phyloP scores from a whole-genome alignment of 2,888 invertebrate genomes.

The Microplitis manilae region DNA sequence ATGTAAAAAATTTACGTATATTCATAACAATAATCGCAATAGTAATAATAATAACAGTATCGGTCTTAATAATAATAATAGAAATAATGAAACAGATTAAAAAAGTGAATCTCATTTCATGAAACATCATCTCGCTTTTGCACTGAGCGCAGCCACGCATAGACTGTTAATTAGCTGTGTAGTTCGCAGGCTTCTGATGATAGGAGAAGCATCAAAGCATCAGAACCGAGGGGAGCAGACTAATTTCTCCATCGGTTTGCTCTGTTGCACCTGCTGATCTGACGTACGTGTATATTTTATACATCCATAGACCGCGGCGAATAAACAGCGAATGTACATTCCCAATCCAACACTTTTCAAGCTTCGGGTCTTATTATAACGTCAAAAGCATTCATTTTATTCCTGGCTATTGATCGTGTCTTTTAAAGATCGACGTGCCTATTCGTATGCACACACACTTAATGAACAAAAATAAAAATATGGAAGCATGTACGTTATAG shows the following conservation, averaged over 20 bases:
- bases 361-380: background rate
- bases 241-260: slow-evolving; percentile 32
- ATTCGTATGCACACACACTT: background rate
- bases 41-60: background rate
- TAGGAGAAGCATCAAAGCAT: background rate
- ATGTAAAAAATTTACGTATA: background rate
- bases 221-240: background rate
- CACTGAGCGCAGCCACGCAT: background rate
- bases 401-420: background rate
- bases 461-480: background rate
- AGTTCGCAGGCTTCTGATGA: slow-evolving; percentile 5
- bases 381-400: background rate
- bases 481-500: too few species aligned
- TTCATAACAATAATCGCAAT: background rate
- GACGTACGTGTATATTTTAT: slow-evolving; percentile 1
- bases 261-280: slow-evolving; percentile 29
- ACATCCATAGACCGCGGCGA: background rate
- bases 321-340: background rate
- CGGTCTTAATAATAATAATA: background rate
- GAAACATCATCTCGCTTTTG: background rate
- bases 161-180: background rate
- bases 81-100: background rate
- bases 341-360: background rate
- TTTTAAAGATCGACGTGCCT: background rate
- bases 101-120: background rate